Conservation (phyloP, 2,797 vertebrate genomes). For the Coregonus sp. region DNA sequence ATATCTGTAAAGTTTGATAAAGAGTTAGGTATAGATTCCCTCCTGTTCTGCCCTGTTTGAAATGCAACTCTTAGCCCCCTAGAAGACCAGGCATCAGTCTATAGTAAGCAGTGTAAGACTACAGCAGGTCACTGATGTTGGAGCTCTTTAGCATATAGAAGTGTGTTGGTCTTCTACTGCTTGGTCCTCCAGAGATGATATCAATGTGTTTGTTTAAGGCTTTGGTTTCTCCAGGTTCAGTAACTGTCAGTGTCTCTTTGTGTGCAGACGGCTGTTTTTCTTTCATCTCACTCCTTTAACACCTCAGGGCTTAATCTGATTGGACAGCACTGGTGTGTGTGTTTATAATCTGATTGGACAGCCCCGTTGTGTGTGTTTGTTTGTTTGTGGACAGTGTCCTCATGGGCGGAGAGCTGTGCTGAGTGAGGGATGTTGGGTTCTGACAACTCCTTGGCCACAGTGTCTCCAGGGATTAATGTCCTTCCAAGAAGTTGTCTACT, state of each 20-base stretch:
- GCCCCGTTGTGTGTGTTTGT: conserved; percentile 35
- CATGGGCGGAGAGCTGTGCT: conserved; percentile 10
- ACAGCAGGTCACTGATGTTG: no score
- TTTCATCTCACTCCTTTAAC: conserved; percentile 65
- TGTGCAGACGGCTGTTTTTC: conserved; percentile 62
- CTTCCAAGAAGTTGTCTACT: background rate
- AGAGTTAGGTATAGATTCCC: background rate
- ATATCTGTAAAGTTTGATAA: background rate
- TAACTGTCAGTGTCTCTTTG: conserved; percentile 44
- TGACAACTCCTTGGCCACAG: background rate
- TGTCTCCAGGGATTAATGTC: conserved; percentile 1
- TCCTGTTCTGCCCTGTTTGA: background rate
- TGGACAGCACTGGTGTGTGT: conserved; percentile 43
- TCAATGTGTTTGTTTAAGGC: conserved; percentile 60
- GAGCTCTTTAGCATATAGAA: no score
- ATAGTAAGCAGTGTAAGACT: conserved; percentile 22
- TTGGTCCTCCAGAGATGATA: conserved; percentile 46
- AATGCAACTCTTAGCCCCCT: background rate
- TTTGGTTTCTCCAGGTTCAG: conserved; percentile 56
- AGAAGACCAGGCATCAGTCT: background rate
- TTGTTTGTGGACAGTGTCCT: conserved; percentile 49
- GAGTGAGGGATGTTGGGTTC: background rate
- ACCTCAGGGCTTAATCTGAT: conserved; percentile 57
- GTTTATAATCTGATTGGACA: conserved; percentile 61
- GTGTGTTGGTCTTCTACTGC: conserved; percentile 6